A percentile compares a stretch with the other conserved stretches of the same genome.
phyloP scores from a whole-genome alignment of 2,113 vertebrate species.

The Parus major region DNA sequence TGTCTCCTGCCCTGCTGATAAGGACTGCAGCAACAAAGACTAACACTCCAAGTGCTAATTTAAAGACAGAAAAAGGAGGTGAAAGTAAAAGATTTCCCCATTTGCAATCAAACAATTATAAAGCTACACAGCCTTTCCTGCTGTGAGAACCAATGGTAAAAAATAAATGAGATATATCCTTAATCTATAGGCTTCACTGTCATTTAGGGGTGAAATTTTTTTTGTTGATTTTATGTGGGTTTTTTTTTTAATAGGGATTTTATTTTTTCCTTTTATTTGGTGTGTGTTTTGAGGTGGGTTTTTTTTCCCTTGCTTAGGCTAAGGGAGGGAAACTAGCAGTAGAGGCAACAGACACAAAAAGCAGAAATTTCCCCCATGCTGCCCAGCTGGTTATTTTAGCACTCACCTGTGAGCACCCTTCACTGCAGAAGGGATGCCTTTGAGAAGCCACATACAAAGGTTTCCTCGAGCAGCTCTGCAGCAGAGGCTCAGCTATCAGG shows the following conservation, averaged over 20 bases:
- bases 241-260: neutral
- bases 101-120: conserved; percentile 28
- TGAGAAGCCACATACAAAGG: conserved; percentile 31
- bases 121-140: conserved; percentile 13
- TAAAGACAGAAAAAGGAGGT: conserved; percentile 23
- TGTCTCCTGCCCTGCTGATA: conserved; percentile 48
- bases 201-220: neutral
- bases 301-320: neutral
- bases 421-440: conserved; percentile 18
- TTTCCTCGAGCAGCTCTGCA: neutral
- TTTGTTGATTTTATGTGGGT: neutral
- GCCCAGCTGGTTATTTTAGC: conserved; percentile 24
- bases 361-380: neutral
- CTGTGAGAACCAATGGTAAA: neutral
- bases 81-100: neutral
- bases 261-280: neutral
- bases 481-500: conserved; percentile 33
- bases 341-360: neutral
- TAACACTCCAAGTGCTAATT: conserved; percentile 38
- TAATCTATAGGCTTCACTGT: neutral
- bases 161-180: neutral
- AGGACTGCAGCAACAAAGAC: conserved; percentile 49
- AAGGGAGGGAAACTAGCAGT: neutral
- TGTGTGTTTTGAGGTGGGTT: neutral
- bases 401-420: conserved; percentile 4